Evolutionary conservation across 2,888 invertebrate species (phyloP).

Genomic region (Epinotia demarniana): DNA sequence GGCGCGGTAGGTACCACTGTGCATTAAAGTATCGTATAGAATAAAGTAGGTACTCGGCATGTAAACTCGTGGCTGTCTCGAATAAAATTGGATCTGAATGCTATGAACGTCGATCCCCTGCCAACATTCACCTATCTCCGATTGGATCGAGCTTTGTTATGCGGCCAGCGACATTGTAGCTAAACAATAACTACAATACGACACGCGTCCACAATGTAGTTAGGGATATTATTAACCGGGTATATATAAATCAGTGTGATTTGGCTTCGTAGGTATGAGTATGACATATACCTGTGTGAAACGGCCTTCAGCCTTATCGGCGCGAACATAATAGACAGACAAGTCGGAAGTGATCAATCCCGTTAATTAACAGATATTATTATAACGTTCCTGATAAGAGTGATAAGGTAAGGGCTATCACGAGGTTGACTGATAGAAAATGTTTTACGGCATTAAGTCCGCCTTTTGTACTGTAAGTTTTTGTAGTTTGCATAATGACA

Average conservation of each 20-base stretch:
- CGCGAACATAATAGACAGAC: constrained; percentile 47
- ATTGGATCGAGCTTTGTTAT: constrained; percentile 40
- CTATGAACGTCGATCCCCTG: constrained; percentile 58
- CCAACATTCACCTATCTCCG: constrained; percentile 60
- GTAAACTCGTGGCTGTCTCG: constrained; percentile 51
- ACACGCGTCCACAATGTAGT: constrained; percentile 23
- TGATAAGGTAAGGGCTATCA: background rate
- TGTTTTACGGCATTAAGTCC: too few relatives aligned
- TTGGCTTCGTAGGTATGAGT: background rate
- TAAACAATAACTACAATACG: constrained; percentile 9
- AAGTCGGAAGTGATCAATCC: constrained; percentile 56
- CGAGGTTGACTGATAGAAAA: too few relatives aligned
- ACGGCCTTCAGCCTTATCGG: constrained; percentile 51
- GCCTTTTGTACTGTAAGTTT: too few relatives aligned
- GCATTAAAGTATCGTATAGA: constrained; percentile 39
- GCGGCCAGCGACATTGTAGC: constrained; percentile 45
- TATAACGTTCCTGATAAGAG: constrained; percentile 3
- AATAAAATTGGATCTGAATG: constrained; percentile 68
- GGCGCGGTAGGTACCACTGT: constrained; percentile 51
- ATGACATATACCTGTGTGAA: background rate
- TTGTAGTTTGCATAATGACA: too few relatives aligned
- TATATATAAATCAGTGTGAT: too few relatives aligned
- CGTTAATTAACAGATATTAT: constrained; percentile 47
- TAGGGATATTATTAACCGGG: constrained; percentile 28
- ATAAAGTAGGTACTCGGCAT: constrained; percentile 40